phyloP scores from a whole-genome alignment of 2,888 invertebrate species.

The Ischnura elegans region DNA sequence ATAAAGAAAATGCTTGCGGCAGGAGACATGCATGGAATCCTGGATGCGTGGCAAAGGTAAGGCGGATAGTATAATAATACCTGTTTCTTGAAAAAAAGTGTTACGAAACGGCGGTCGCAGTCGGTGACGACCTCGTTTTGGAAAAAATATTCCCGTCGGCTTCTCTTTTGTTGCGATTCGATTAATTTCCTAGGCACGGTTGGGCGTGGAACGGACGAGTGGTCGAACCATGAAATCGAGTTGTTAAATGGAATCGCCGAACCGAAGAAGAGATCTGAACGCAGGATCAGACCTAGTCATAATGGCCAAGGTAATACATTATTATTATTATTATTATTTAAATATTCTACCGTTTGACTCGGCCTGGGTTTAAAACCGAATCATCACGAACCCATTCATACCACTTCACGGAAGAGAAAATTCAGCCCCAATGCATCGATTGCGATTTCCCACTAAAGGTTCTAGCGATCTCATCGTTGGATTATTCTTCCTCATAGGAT shows the following conservation, averaged over 20 bases:
- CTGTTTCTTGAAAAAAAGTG: slow-evolving; percentile 32
- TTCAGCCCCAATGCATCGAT: no score
- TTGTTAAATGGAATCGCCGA: neutral
- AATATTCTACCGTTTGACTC: no score
- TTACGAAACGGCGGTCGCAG: neutral
- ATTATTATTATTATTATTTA: no score
- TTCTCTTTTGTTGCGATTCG: neutral
- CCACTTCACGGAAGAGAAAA: no score
- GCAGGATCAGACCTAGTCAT: neutral
- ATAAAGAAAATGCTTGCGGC: neutral
- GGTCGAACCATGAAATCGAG: neutral
- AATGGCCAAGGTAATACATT: neutral
- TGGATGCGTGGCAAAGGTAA: neutral
- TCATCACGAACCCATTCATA: no score
- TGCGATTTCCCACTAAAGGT: no score
- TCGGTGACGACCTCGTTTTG: neutral
- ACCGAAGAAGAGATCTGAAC: neutral
- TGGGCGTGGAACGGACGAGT: neutral
- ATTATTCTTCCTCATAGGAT: no score
- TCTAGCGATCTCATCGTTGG: no score
- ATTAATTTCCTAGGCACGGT: slow-evolving; percentile 31
- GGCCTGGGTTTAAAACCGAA: no score
- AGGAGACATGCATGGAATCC: slow-evolving; percentile 20
- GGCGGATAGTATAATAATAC: neutral
- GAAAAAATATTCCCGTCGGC: slow-evolving; percentile 16